A percentile compares a stretch with the other conserved stretches of the same genome.
These are phyloP conservation scores for Torymus texanus DNA, from an alignment of 2,888 invertebrate species.

Conservation along the genomic window DNA sequence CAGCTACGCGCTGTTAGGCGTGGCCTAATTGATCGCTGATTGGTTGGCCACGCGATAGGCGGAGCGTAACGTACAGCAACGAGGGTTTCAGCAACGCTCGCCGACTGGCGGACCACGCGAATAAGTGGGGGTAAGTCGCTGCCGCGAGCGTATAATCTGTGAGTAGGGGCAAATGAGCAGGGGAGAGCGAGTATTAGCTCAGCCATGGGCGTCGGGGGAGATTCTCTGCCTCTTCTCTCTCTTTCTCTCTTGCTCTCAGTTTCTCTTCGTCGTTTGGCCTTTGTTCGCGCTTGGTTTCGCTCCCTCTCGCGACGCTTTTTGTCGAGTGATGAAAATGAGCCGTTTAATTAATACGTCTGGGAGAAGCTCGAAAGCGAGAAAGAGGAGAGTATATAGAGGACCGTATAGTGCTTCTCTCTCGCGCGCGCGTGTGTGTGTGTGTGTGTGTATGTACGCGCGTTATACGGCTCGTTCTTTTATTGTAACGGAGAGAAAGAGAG, in stretches of 20 bases:
- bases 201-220: conserved; percentile 34
- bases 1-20: neutral
- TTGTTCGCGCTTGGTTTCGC: conserved; percentile 24
- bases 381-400: conserved; percentile 11
- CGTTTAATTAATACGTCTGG: conserved; percentile 75
- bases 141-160: neutral
- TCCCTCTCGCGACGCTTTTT: conserved; percentile 61
- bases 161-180: conserved; percentile 9
- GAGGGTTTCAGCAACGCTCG: neutral
- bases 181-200: conserved; percentile 45
- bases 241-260: conserved; percentile 17
- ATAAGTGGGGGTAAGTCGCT: neutral
- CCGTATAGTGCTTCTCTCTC: conserved; percentile 63
- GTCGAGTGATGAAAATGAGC: conserved; percentile 73
- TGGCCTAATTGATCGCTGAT: neutral
- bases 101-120: neutral
- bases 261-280: conserved; percentile 1
- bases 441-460: conserved; percentile 19
- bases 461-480: conserved; percentile 26
- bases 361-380: conserved; percentile 33
- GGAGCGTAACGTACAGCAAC: neutral
- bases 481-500: conserved; percentile 14
- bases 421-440: neutral
- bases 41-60: conserved; percentile 7
- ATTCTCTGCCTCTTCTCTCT: conserved; percentile 18